Percentiles rank a stretch among this genome's conserved stretches.
Conservation (phyloP, 2,888 invertebrate genomes). For the Prosopocoilus inquinatus region DNA sequence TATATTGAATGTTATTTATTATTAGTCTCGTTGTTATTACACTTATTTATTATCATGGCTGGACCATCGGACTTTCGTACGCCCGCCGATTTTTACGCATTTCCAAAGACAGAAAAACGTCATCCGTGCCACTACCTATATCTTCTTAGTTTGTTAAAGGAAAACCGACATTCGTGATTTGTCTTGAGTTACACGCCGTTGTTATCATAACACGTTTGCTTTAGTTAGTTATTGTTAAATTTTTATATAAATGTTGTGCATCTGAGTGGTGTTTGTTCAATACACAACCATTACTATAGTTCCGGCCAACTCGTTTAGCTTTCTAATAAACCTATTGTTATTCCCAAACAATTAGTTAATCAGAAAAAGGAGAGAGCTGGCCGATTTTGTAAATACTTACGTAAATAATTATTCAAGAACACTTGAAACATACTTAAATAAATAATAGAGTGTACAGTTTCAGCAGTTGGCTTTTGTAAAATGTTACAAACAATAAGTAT, state of each 20-base stretch:
- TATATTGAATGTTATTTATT: slow-evolving; percentile 7
- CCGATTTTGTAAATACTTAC: slow-evolving; percentile 6
- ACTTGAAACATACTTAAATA: neutral
- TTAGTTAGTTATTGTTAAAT: slow-evolving; percentile 45
- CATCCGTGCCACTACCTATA: neutral
- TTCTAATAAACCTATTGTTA: slow-evolving; percentile 36
- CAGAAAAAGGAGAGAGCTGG: slow-evolving; percentile 14
- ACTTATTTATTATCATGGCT: slow-evolving; percentile 15
- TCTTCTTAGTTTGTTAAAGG: neutral
- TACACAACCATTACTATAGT: neutral
- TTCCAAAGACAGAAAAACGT: slow-evolving; percentile 4
- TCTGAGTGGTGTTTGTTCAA: slow-evolving; percentile 42
- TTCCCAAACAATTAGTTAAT: slow-evolving; percentile 45
- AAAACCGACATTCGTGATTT: slow-evolving; percentile 14
- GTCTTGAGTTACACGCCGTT: slow-evolving; percentile 18
- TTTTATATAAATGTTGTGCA: slow-evolving; percentile 48
- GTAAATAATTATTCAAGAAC: slow-evolving; percentile 6
- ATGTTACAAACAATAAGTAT: no score
- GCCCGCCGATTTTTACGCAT: slow-evolving; percentile 8
- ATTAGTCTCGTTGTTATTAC: slow-evolving; percentile 2
- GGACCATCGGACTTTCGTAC: slow-evolving; percentile 12
- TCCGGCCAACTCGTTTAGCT: slow-evolving; percentile 4
- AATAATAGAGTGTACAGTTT: neutral
- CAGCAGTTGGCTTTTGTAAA: no score
- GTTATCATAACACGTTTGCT: no score